A percentile compares a stretch with the other conserved stretches of the same genome.
These are phyloP conservation scores for Drosophila kuntzei DNA, from an alignment of 2,888 invertebrate species.

Conservation along the genomic window DNA sequence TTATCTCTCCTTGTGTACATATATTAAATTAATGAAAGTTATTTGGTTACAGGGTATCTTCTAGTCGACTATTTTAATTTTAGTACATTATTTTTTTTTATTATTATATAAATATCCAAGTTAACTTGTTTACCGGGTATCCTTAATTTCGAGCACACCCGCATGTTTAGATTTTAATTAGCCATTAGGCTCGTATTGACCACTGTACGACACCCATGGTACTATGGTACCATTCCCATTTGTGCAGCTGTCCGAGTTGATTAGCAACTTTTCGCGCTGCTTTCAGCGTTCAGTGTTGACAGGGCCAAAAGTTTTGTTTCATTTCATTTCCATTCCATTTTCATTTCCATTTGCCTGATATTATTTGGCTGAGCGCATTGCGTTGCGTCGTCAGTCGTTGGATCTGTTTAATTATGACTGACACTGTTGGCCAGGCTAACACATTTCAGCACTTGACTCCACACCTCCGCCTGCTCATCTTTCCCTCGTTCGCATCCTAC, in stretches of 20 bases:
- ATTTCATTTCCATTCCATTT: conserved; percentile 45
- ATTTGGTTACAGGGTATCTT: not conserved
- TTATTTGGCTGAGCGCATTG: conserved; percentile 49
- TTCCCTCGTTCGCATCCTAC: not conserved
- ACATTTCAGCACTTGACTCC: conserved; percentile 51
- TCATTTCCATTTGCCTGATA: conserved; percentile 49
- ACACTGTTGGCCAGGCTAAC: conserved; percentile 49
- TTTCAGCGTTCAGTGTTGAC: conserved; percentile 44
- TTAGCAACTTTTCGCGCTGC: conserved; percentile 64
- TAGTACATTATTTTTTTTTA: not conserved
- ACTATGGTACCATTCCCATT: conserved; percentile 17
- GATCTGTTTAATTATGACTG: conserved; percentile 71
- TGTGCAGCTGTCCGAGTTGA: conserved; percentile 59
- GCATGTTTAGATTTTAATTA: not conserved
- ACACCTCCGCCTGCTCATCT: not conserved
- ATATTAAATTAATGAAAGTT: too few relatives aligned
- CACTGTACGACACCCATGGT: conserved; percentile 1
- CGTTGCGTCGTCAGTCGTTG: conserved; percentile 21
- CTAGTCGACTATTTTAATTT: not conserved
- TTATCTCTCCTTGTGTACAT: too few relatives aligned
- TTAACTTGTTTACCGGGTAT: not conserved
- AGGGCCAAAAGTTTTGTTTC: conserved; percentile 62
- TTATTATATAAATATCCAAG: not conserved
- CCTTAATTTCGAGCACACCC: not conserved
- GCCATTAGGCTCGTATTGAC: not conserved